phyloP scores from a whole-genome alignment of 1,140 invertebrate species.

The Drosophila funebris region DNA sequence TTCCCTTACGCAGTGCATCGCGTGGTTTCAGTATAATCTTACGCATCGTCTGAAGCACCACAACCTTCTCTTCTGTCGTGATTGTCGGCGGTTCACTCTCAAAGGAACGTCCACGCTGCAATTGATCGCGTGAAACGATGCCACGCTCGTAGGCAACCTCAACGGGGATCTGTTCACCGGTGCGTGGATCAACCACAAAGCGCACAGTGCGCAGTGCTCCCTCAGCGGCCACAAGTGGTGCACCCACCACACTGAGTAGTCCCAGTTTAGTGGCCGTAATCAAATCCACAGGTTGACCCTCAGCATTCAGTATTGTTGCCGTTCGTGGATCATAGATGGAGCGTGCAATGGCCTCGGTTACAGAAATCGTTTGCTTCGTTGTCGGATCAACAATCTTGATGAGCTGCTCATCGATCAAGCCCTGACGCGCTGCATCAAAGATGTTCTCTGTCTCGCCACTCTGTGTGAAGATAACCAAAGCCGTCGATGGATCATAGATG shows the following conservation, averaged over 20 bases:
- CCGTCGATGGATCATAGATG: slow-evolving; percentile 90
- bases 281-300: slow-evolving; percentile 88
- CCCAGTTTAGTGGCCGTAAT: slow-evolving; percentile 91
- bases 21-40: slow-evolving; percentile 89
- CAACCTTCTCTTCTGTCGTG: slow-evolving; percentile 87
- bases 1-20: slow-evolving; percentile 89
- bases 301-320: slow-evolving; percentile 88
- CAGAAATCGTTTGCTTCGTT: slow-evolving; percentile 88
- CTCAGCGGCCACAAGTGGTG: slow-evolving; percentile 88
- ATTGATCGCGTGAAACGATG: slow-evolving; percentile 85
- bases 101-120: slow-evolving; percentile 85
- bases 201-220: slow-evolving; percentile 84
- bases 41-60: slow-evolving; percentile 91
- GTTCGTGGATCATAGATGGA: slow-evolving; percentile 91
- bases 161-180: slow-evolving; percentile 89
- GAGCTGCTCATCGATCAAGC: slow-evolving; percentile 87
- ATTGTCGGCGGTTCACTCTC: slow-evolving; percentile 87
- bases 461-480: slow-evolving; percentile 89
- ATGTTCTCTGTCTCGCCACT: slow-evolving; percentile 89
- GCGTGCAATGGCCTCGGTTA: slow-evolving; percentile 90
- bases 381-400: slow-evolving; percentile 91
- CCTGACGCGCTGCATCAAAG: slow-evolving; percentile 88
- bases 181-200: slow-evolving; percentile 91
- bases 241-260: slow-evolving; percentile 88
- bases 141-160: slow-evolving; percentile 92